Evolutionary conservation across 2,113 vertebrate species (phyloP), one percentile per base, ranked within the genome.

Genomic region (Forbesichthys agassizii): DNA sequence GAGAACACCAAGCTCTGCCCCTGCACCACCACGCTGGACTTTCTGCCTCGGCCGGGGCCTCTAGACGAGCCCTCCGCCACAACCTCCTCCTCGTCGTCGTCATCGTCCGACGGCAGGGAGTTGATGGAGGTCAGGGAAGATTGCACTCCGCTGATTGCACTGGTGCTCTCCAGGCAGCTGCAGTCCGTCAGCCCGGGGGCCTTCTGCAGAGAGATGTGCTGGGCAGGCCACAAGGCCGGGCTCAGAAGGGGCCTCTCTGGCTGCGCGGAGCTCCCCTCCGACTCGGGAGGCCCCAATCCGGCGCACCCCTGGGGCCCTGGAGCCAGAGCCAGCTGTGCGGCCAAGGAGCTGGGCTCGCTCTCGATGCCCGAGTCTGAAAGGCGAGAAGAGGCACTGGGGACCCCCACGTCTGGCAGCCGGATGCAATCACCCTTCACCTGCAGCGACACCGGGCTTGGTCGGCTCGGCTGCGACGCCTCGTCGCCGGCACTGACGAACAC

Each of bases 91-190:
- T 27, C 27, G 27, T 27, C 27, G n/a, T 92, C 93, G 73, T 99
- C 97, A 64, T 98, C 96, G 75, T 98, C 96, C 60, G 96, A 98
- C 66, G 98, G 96, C 48, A 99, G 86, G 18, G 97, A 98, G 81
- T 98, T 98, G 84, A 98, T 98, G 46, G 98, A 99, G n/a, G 97
- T 98, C 69, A 99, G 88, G 20, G 98, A 99, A 48, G 97, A 99
- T 74, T 98, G 97, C 74, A 97, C 96, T 82, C 95, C 96, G 77
- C 96, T 98, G 20, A 98, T 88, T 67, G 89, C 93, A 48, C 95
- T 97, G 10, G 94, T 95, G 76, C 93, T 98, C 86, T 98, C 96
- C 14, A 94, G 94, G 79, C 91, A 94, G 48, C 94, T 92, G 70
- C 86, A 90, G 73, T 95, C 96, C 67, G 90, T 52, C 33, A 88